Evolutionary conservation across 2,113 vertebrate species (phyloP).

Genomic region (Fregetta grallaria): DNA sequence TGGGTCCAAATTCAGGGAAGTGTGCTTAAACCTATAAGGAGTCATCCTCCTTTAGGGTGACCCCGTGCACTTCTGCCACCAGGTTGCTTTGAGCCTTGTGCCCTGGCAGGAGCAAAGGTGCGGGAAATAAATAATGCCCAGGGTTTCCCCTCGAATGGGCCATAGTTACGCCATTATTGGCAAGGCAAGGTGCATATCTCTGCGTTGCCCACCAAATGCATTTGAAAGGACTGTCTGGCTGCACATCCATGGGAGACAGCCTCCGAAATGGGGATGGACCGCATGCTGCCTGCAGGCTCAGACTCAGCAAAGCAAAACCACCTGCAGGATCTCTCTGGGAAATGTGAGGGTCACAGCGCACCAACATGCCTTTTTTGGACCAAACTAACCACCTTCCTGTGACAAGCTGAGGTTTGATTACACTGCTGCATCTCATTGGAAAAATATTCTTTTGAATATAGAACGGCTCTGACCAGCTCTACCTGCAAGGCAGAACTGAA

Average conservation of each 20-base stretch:
- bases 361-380: background rate
- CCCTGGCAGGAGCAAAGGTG: background rate
- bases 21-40: background rate
- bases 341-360: no score
- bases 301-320: background rate
- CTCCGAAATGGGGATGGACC: background rate
- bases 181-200: background rate
- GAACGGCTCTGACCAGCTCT: background rate
- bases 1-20: background rate
- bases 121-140: background rate
- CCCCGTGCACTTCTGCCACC: fast-evolving
- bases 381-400: background rate
- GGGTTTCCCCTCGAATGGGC: background rate
- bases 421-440: background rate
- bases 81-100: background rate
- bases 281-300: background rate
- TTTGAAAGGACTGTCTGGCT: background rate
- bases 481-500: background rate
- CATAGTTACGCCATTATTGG: background rate
- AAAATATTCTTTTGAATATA: background rate
- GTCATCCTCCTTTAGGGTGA: background rate
- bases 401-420: background rate
- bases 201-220: no score
- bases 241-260: background rate
- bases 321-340: background rate